A percentile compares a stretch with the other conserved stretches of the same genome.
phyloP scores from a whole-genome alignment of 2,113 vertebrate genomes.

The Dasyprocta punctata region DNA sequence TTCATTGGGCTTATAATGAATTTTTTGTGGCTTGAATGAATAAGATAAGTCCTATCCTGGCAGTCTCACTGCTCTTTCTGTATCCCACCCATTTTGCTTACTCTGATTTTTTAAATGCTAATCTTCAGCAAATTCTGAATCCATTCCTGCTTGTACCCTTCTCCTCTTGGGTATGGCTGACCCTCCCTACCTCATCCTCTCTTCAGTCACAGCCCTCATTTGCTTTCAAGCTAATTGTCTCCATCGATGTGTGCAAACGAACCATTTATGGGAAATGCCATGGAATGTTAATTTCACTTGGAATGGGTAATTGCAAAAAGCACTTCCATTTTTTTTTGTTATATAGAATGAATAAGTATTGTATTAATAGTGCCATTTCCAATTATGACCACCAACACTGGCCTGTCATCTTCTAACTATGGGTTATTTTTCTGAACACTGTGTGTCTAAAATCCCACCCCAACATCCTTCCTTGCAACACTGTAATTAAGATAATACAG shows the following conservation, averaged over 20 bases:
- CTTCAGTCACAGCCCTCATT: slow-evolving; percentile 77
- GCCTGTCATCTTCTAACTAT: neutral
- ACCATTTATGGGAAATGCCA: slow-evolving; percentile 84
- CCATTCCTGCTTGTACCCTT: neutral
- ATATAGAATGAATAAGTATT: slow-evolving; percentile 81
- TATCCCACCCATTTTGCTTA: neutral
- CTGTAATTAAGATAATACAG: slow-evolving; percentile 83
- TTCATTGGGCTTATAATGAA: neutral
- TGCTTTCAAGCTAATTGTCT: slow-evolving; percentile 86
- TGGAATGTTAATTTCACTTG: slow-evolving; percentile 87
- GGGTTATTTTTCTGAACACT: slow-evolving; percentile 48
- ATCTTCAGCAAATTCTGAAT: neutral
- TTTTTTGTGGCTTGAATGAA: neutral
- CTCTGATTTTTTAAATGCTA: neutral
- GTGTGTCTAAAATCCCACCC: neutral
- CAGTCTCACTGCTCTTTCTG: neutral
- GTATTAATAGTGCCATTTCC: slow-evolving; percentile 83
- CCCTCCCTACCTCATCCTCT: slow-evolving; percentile 75
- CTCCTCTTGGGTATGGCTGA: neutral
- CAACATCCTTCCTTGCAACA: neutral
- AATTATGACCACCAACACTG: slow-evolving; percentile 30
- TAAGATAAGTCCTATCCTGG: neutral
- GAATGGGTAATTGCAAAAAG: slow-evolving; percentile 80
- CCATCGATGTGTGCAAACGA: slow-evolving; percentile 86
- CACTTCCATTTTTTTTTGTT: slow-evolving; percentile 74